Base-by-base conservation (phyloP, 2,113 vertebrate species). In the Ictidomys tridecemlineatus region DNA sequence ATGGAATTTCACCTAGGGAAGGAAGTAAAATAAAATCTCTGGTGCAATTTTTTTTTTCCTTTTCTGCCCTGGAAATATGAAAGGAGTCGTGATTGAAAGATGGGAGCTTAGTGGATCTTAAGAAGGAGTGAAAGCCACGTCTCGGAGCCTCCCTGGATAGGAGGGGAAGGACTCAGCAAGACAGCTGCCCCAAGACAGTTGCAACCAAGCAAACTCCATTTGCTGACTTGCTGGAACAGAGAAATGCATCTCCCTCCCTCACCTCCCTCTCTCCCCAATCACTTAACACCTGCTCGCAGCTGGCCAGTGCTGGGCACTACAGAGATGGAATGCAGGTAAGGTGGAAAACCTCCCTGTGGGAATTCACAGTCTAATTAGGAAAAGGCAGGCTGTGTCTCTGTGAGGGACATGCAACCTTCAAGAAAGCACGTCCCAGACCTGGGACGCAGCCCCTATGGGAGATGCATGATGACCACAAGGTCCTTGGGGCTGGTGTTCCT, bases 211-310 rank as follows among this genome's bases (percentile, higher is more conserved):
- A 45, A 32, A 7, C n/a, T 42, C 34, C 48, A 2, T 3, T n/a
- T n/a, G 3, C n/a, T 24, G n/a, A 56, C 13, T 8, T 1, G 13
- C 2, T 32, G 24, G 67, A 10, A 42, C 0, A 4, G 30, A 42
- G 28, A 45, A 28, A 1, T 2, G 2, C 18, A 18, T 67, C 70
- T 93, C 3, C 22, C 1, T 1, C 2, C 1, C 28, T 18, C 65
- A 48, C 34, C 56, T 69, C 34, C 20, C 39, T 70, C 11, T 13
- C 10, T 77, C 58, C 17, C 9, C n/a, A 4, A 13, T 5, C n/a
- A 65, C 26, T 28, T 51, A 13, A 2, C 1, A 77, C 42, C 1
- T 77, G n/a, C 26, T 9, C 37, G 34, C 24, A 67, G 30, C 34
- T 11, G n/a, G 11, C 3, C 11, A 22, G 4, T 45, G 30, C 37